phyloP scores from a whole-genome alignment of 2,888 invertebrate genomes.

The Autographa pulchrina region DNA sequence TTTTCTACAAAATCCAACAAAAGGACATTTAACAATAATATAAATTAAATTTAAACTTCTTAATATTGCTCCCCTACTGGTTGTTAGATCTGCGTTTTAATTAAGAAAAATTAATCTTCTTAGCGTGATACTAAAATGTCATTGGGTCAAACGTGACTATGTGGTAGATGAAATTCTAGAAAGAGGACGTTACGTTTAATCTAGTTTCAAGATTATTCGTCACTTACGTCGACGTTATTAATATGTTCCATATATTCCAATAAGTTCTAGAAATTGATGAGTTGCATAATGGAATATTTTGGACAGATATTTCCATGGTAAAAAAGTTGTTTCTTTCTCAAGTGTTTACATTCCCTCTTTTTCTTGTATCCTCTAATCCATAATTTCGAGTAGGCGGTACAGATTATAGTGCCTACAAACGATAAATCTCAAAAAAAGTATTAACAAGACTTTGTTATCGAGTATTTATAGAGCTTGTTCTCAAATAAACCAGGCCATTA shows the following conservation, averaged over 20 bases:
- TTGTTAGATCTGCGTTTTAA: slow-evolving; percentile 46
- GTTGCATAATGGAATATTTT: too few species aligned
- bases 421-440: neutral
- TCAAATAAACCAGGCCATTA: neutral
- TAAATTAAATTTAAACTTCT: neutral
- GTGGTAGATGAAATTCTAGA: slow-evolving; percentile 23
- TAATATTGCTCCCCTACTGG: slow-evolving; percentile 6
- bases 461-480: neutral
- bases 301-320: neutral
- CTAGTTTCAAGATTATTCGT: neutral
- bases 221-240: neutral
- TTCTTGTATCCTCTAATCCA: too few species aligned
- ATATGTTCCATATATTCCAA: too few species aligned
- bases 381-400: neutral
- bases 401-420: neutral
- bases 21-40: neutral
- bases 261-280: too few species aligned
- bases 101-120: slow-evolving; percentile 67
- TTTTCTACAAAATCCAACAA: too few species aligned
- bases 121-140: slow-evolving; percentile 60
- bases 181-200: neutral
- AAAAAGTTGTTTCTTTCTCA: neutral
- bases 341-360: neutral
- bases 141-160: slow-evolving; percentile 65
- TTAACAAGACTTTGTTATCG: neutral